Base-by-base conservation (phyloP, 2,113 vertebrate species). In the Pelecanus crispus region DNA sequence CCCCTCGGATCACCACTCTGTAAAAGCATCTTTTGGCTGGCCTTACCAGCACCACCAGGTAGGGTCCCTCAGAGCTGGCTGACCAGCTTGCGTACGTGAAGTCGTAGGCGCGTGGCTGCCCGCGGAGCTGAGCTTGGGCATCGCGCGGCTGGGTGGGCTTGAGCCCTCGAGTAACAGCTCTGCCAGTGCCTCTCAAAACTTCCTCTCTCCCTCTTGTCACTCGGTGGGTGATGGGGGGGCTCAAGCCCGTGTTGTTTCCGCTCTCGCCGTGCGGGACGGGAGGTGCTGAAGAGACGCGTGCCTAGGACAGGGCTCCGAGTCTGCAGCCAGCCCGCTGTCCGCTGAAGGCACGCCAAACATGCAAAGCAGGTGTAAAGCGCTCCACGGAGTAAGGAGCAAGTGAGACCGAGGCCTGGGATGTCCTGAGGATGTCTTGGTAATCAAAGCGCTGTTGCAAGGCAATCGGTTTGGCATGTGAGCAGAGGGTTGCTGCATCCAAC, bases 321-420 rank as follows among this genome's bases (percentile, higher is more conserved):
- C 74, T 61, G 66, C 81, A 42, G 55, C 42, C 47, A 40, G 52
- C 45, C 13, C 31, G 6, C 1, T 0, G 4, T 9, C 34, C 53
- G 42, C 18, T n/a, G 40, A 18, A 18, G 2, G 28, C 44, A 4
- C 5, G 1, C 10, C 20, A 6, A 9, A 7, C 0, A 2, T 19
- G 55, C 42, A 61, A 9, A 40, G 56, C 44, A 15, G 75, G 26
- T 13, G 66, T 13, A 3, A n/a, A 38, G 32, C 3, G 56, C 42
- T 34, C 44, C 4, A 1, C 2, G 12, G 49, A 45, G 29, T 16
- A 28, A n/a, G 66, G 32, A 29, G 65, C 4, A 31, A 34, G 47
- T 13, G 49, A 11, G 44, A 18, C 53, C 22, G 40, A 26, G 66
- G 55, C 36, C 18, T 47, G 31, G 62, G 24, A 6, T 42, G 32